phyloP scores from a whole-genome alignment of 2,113 vertebrate genomes.

The Pomatostomus ruficeps region DNA sequence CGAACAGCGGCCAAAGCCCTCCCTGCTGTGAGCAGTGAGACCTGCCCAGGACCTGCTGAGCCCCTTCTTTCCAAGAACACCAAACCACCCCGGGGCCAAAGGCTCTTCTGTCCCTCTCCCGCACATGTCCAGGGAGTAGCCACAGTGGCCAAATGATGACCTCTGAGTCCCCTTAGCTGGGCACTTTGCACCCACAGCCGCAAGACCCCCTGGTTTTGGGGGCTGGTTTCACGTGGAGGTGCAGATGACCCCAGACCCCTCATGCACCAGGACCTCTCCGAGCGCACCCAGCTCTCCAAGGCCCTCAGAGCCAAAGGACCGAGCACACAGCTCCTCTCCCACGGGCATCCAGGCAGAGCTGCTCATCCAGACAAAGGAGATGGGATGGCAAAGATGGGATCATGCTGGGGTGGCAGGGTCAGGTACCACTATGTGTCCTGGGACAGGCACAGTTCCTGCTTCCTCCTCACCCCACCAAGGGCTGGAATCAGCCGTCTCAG shows the following conservation, averaged over 20 bases:
- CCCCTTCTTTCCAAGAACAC: neutral
- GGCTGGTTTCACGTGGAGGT: neutral
- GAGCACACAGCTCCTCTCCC: neutral
- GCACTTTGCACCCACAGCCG: neutral
- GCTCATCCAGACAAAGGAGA: neutral
- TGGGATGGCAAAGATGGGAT: neutral
- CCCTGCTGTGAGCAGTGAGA: neutral
- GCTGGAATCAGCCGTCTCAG: neutral
- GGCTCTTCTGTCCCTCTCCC: neutral
- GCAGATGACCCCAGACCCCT: neutral
- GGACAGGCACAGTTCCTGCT: neutral
- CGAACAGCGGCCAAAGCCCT: neutral
- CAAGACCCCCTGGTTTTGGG: accelerated
- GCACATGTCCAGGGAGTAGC: neutral
- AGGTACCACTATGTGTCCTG: neutral
- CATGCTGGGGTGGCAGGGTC: neutral
- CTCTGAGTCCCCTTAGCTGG: neutral
- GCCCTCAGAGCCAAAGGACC: accelerated
- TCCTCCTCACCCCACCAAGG: neutral
- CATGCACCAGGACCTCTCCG: neutral
- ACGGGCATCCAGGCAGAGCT: neutral
- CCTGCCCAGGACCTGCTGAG: neutral
- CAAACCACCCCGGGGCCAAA: neutral
- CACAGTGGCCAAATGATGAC: accelerated
- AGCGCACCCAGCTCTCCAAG: neutral